Evolutionary conservation across 2,888 invertebrate genomes (phyloP).

Genomic region (Spodoptera exigua): DNA sequence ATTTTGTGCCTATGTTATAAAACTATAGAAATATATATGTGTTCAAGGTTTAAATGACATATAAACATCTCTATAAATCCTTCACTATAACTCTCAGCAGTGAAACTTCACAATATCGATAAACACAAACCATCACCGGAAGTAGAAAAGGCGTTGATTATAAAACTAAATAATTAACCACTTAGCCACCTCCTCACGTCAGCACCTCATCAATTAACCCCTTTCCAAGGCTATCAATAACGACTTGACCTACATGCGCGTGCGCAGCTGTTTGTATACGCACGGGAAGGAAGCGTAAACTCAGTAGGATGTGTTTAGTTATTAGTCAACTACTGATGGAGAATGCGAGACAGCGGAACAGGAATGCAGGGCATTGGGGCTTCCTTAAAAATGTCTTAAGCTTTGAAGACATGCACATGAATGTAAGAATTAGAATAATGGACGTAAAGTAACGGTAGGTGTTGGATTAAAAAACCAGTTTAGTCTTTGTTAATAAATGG

Average conservation of each 20-base stretch:
- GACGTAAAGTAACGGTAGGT: constrained; percentile 45
- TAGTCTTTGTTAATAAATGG: constrained; percentile 11
- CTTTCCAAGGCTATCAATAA: constrained; percentile 13
- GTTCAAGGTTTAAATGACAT: too few species aligned
- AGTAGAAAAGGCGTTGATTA: too few species aligned
- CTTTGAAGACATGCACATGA: constrained; percentile 49
- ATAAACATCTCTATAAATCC: too few species aligned
- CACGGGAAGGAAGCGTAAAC: constrained; percentile 15
- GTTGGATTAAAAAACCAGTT: too few species aligned
- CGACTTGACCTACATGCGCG: constrained; percentile 29
- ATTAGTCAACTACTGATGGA: constrained; percentile 6
- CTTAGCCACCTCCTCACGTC: not conserved
- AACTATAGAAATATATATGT: too few species aligned
- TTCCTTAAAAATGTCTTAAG: constrained; percentile 53
- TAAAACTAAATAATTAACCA: not conserved
- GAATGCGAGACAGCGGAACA: constrained; percentile 41
- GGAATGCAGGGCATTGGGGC: constrained; percentile 50
- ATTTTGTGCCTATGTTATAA: not conserved
- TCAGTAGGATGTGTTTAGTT: constrained; percentile 3
- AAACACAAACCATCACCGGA: too few species aligned
- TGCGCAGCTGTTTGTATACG: constrained; percentile 26
- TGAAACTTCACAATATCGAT: too few species aligned
- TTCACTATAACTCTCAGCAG: too few species aligned
- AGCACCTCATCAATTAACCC: constrained; percentile 23
- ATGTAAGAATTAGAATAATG: constrained; percentile 57